Evolutionary conservation across 1,140 invertebrate genomes (phyloP), one percentile per base, ranked within the genome.

Genomic region (Pseudomyrmex sp.): DNA sequence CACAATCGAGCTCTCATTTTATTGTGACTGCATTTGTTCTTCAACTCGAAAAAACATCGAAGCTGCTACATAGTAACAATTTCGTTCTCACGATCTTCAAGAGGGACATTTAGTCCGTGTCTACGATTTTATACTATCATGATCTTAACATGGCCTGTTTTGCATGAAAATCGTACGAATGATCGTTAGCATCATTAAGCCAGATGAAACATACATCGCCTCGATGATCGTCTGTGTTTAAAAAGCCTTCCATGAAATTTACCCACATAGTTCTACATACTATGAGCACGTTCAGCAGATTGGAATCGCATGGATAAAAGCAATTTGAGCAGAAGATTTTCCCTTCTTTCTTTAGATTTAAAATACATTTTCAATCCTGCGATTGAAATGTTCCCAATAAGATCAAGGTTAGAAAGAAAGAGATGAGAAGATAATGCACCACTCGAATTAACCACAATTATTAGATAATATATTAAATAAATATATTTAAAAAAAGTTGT

Each of bases 51-150:
- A 77, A 77, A 8, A 54, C n/a, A 56, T 44, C 12, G 44, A 44
- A 85, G 65, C 3, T 18, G 26, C 0, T 35, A 7, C 35, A 18
- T 50, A 9, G 23, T 73, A 15, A 54, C n/a, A 74, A 68, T 68
- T 52, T 61, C 50, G 18, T 61, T 56, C 74, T n/a, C 20, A 63
- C 68, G 23, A 85, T 46, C 56, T 65, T 76, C 70, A 72, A 72
- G n/a, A 58, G 18, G 18, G 52, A 65, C 48, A 12, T 72, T 48
- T n/a, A 80, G 80, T 79, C 56, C 65, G 48, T 54, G 61, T 63
- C 15, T 15, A 61, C 59, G 76, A 85, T 48, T 66, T 84, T 88
- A 35, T 74, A 79, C 75, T 91, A 91, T 87, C 88, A 91, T 91
- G 89, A 70, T 86, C 66, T 61, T 87, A 48, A 77, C 48, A 80